Conservation (phyloP, 2,888 invertebrate species). For the Prosapia bicincta region DNA sequence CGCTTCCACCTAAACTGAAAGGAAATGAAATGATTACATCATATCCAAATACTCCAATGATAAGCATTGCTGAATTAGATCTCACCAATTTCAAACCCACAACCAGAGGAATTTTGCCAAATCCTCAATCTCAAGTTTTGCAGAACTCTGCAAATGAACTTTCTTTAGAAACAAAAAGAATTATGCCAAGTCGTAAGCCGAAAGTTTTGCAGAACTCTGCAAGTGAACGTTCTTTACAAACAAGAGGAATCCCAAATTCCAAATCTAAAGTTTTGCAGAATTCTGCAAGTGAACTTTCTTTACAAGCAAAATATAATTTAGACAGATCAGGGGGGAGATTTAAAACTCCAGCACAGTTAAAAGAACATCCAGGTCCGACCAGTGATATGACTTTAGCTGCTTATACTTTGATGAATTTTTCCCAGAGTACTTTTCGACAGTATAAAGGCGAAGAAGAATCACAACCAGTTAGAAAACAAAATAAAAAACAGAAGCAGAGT, state of each 20-base stretch:
- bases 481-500: background rate
- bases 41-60: constrained; percentile 32
- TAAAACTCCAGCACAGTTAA: background rate
- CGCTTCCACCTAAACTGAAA: background rate
- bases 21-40: constrained; percentile 17
- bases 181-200: constrained; percentile 14
- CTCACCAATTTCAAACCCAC: constrained; percentile 10
- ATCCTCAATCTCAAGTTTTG: constrained; percentile 8
- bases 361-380: background rate
- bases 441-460: background rate
- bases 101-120: constrained; percentile 18
- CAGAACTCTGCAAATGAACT: background rate
- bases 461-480: background rate
- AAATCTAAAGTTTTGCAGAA: constrained; percentile 2
- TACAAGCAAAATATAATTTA: background rate
- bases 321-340: background rate
- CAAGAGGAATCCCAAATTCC: constrained; percentile 12
- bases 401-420: background rate
- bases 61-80: constrained; percentile 28
- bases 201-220: background rate
- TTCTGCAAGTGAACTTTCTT: background rate
- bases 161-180: background rate
- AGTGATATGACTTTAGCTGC: background rate
- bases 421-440: background rate
- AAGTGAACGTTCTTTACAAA: background rate